Base-by-base conservation (phyloP, 1,140 invertebrate species). In the Probaryconus sp. region DNA sequence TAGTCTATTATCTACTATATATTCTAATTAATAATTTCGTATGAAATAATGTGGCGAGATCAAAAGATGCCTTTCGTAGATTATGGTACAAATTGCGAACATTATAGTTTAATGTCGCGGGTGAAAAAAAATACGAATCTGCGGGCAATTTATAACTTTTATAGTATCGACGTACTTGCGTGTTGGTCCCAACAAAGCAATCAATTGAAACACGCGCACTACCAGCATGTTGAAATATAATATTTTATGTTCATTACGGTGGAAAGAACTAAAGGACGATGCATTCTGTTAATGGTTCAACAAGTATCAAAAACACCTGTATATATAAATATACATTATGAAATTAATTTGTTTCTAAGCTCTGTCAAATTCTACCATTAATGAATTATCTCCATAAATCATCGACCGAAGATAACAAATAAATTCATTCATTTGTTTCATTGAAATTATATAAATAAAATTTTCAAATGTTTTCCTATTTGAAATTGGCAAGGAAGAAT, bases 161-260 rank as follows among this genome's bases (percentile, higher is more conserved):
- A 18, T 45, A 43, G 43, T 35, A 43, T 64, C 11, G 24, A 45
- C 28, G 20, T 26, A 61, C 47, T 64, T 35, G 47, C 47, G 47
- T 53, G 47, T 31, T 51, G 20, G 20, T 31, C 18, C 16, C 20
- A 11, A 43, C 51, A 53, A 53, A 43, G 48, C 21, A 53, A 43
- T 64, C 37, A 53, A 64, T 53, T 45, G 47, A 45, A 53, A 17
- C 43, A 28, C 40, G 17, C 18, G n/a, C 7, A 3, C 60, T 64
- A 64, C 60, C 60, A 51, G 60, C 60, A 64, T 64, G 38, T n/a
- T 64, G 48, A 64, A 64, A 64, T 11, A 43, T 26, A 64, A 64
- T 64, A 64, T 43, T 51, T 64, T 43, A n/a, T 26, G 47, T 16
- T 60, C 14, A 18, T 43, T 43, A 35, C 42, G 37, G 11, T 11